Base-by-base conservation (phyloP, 2,797 vertebrate genomes). In the Ptychobarbus kaznakovi region DNA sequence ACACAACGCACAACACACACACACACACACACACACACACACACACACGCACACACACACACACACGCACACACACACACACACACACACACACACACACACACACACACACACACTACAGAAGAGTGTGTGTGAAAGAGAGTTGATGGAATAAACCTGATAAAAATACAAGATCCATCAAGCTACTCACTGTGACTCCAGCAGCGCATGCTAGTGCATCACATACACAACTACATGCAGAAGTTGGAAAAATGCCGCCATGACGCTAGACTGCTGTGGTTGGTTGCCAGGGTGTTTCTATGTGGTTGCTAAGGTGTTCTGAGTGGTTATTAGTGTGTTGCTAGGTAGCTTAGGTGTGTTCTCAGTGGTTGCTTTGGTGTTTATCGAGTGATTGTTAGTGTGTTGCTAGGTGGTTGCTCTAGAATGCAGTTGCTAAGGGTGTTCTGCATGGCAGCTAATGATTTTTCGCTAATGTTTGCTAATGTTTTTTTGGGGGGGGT, bases 41-140 rank as follows among this genome's bases (percentile, higher is more conserved):
- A n/a, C n/a, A n/a, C n/a, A n/a, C n/a, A n/a, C n/a, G n/a, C n/a
- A n/a, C n/a, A n/a, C n/a, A n/a, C n/a, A n/a, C n/a, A n/a, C n/a
- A n/a, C n/a, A n/a, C n/a, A n/a, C n/a, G n/a, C n/a, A n/a, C n/a
- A 84, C 77, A 80, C 56, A 81, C 46, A 8, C 46, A 84, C 77
- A 80, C 56, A 81, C 46, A 87, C 85, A 84, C 77, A 80, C 56
- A 81, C 46, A 87, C 85, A 84, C 77, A 80, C 56, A 81, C 46
- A 87, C 85, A 84, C 77, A 80, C 56, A 81, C 46, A 82, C 73
- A 80, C 56, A 81, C 46, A 8, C 46, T 44, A 51, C 56, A 53
- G 2, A 65, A 25, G 28, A 46, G 20, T 18, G 70, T 49, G 38
- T 46, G 42, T 80, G 78, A n/a, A n/a, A 51, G 11, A 72, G 9